A percentile compares a stretch with the other conserved stretches of the same genome.
Conservation (phyloP, 2,113 vertebrate species). For the Manacus vitellinus region DNA sequence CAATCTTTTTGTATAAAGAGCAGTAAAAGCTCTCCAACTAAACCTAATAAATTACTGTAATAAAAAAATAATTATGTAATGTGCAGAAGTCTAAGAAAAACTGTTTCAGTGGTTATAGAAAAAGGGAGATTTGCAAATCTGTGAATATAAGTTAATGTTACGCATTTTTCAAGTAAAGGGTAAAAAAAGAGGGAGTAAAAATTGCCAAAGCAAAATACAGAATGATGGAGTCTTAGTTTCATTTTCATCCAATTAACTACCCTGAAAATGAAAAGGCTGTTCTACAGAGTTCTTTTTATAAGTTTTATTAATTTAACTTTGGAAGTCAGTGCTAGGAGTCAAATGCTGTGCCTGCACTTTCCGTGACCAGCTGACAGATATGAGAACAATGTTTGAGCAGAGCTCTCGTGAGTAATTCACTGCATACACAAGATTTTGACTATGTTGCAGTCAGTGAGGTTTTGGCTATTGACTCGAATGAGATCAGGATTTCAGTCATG, state of each 20-base stretch:
- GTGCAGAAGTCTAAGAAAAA: constrained; percentile 59
- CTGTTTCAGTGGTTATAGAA: constrained; percentile 52
- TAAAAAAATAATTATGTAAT: constrained; percentile 51
- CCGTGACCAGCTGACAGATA: neutral
- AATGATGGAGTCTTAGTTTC: neutral
- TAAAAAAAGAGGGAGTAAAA: neutral
- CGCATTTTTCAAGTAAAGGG: neutral
- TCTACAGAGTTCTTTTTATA: neutral
- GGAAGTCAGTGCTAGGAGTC: neutral
- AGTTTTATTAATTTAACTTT: neutral
- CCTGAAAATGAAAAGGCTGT: neutral
- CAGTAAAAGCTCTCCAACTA: constrained; percentile 39
- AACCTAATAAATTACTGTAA: constrained; percentile 56
- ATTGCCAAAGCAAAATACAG: constrained; percentile 12
- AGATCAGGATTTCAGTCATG: neutral
- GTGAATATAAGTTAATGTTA: constrained; percentile 11
- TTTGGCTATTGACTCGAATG: neutral
- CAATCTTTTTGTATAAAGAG: constrained; percentile 53
- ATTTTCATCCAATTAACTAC: neutral
- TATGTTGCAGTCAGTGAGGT: neutral
- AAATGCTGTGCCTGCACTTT: neutral
- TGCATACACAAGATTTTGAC: neutral
- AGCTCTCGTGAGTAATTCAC: neutral
- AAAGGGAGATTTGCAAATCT: constrained; percentile 60
- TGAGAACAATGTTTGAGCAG: neutral